A percentile compares a stretch with the other conserved stretches of the same genome.
Evolutionary conservation across 2,888 invertebrate species (phyloP).

Genomic region (Polyploca ridens): DNA sequence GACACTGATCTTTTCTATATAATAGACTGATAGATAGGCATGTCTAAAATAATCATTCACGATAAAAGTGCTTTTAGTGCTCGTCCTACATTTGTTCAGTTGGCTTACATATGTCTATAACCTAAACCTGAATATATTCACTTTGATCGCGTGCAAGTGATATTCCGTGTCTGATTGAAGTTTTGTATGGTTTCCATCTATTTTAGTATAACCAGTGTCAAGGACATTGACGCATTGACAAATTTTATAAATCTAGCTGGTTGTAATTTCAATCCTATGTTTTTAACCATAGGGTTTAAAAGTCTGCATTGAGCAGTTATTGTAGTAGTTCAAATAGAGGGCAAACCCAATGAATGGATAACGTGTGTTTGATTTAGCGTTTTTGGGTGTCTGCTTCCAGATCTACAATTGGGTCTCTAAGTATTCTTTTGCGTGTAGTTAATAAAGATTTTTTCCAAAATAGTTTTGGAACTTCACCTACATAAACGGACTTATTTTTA

Average conservation of each 20-base stretch:
- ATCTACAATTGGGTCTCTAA: background rate
- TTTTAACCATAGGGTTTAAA: background rate
- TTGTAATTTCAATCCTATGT: slow-evolving; percentile 2
- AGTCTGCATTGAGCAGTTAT: background rate
- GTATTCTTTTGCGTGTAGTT: background rate
- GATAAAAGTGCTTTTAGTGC: background rate
- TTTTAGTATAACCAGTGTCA: slow-evolving; percentile 6
- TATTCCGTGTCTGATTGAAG: slow-evolving; percentile 8
- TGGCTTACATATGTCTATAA: background rate
- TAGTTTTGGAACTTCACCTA: background rate
- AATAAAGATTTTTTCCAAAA: background rate
- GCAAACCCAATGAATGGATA: background rate
- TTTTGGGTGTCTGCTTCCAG: background rate
- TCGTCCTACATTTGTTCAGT: background rate
- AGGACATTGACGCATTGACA: slow-evolving; percentile 1
- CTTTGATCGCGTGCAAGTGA: background rate
- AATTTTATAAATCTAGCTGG: background rate
- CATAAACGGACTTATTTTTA: background rate
- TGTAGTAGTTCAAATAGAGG: background rate
- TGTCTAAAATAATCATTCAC: background rate
- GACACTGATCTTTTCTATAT: too few species aligned
- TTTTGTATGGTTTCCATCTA: slow-evolving; percentile 9
- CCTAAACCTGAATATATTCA: background rate
- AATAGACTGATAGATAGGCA: background rate
- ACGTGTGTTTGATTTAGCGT: background rate